Base-by-base conservation (phyloP, 2,113 vertebrate genomes). In the Megaleporinus macrocephalus region DNA sequence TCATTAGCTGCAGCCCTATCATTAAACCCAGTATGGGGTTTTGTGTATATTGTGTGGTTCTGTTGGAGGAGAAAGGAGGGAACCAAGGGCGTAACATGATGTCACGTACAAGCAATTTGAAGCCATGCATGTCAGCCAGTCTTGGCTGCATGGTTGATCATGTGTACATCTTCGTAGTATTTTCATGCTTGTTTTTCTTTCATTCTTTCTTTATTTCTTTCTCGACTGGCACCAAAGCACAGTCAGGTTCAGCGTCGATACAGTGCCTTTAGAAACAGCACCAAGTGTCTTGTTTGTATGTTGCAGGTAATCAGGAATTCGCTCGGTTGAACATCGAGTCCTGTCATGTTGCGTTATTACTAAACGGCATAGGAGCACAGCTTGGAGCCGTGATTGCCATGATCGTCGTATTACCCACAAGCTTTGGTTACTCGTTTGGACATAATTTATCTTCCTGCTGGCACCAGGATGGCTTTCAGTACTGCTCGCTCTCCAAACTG, bases 311-410 rank as follows among this genome's bases (percentile, higher is more conserved):
- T 4, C 2, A 27, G 53, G 18, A 72, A 47, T 63, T 55, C 36
- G 18, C 41, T 69, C 18, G 55, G 62, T n/a, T 33, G 57, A 18
- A 72, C 24, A 29, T 72, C 47, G 3, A 29, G 61, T 65, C 9
- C 29, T 7, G 41, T 44, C 41, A 59, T 44, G 59, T 80, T 80
- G 44, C 70, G n/a, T n/a, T n/a, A 65, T 81, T 65, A 81, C 70
- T 36, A 0, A 44, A 62, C 33, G 4, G 71, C n/a, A 73, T 80
- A 53, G 36, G 20, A 65, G 20, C 29, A 80, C 73, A 41, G 22
- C 22, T 81, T 65, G 33, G 24, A 22, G 47, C 55, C 9, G 47
- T 62, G 11, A 41, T 62, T 80, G 26, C 59, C 44, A 27, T n/a
- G 49, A 44, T 27, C 1, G 10, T 29, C 4, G 15, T 14, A 1